Conservation (phyloP, 37 sponge, comb jelly and placozoan species). For the Crambe crambe region DNA sequence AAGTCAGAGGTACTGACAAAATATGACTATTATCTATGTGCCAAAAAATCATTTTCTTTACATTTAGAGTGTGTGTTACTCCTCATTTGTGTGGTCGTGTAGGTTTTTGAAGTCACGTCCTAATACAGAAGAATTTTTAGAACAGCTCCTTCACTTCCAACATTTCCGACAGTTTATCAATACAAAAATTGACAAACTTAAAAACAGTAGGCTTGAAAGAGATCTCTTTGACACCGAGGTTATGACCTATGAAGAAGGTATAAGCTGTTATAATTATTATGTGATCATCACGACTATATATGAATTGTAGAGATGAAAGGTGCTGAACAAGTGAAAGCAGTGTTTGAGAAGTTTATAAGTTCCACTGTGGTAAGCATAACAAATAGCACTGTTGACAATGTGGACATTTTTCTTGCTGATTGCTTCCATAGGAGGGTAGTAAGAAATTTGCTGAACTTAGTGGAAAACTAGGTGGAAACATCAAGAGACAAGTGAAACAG, state of each 20-base stretch:
- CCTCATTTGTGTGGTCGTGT: too few species aligned
- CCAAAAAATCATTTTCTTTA: too few species aligned
- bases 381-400: too few species aligned
- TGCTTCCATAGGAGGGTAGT: slow-evolving; percentile 9
- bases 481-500: slow-evolving; percentile 23
- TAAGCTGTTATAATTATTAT: too few species aligned
- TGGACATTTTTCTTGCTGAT: background rate
- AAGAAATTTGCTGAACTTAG: slow-evolving; percentile 26
- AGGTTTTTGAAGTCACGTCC: slow-evolving; percentile 71
- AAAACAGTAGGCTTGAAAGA: slow-evolving; percentile 26
- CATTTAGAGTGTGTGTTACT: too few species aligned
- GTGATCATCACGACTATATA: slow-evolving; percentile 11
- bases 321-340: slow-evolving; percentile 26
- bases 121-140: slow-evolving; percentile 63
- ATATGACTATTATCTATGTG: too few species aligned
- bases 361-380: slow-evolving; percentile 22
- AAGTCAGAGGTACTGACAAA: too few species aligned
- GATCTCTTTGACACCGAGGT: slow-evolving; percentile 80
- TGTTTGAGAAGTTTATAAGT: slow-evolving; percentile 39
- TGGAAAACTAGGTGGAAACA: slow-evolving; percentile 4
- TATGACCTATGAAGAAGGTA: slow-evolving; percentile 50
- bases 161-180: slow-evolving; percentile 91
- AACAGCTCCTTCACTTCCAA: slow-evolving; percentile 78
- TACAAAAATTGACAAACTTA: slow-evolving; percentile 49
- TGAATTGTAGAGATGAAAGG: slow-evolving; percentile 29